phyloP scores from a whole-genome alignment of 64 coral and sea anemone genomes.

The Astreopora myriophthalma region DNA sequence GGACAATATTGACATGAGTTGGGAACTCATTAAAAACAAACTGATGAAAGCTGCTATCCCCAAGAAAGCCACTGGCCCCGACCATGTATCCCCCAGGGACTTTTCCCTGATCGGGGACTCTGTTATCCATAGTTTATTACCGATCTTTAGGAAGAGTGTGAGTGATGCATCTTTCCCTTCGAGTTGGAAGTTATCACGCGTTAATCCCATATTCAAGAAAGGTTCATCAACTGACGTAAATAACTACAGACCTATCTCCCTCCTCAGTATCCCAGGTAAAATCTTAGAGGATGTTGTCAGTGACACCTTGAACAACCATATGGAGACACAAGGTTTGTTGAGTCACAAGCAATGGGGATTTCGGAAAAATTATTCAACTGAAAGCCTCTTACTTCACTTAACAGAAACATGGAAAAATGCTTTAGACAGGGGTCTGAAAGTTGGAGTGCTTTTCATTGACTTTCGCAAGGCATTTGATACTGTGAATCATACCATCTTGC shows the following conservation, averaged over 20 bases:
- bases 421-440: neutral
- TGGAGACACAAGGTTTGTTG: slow-evolving; percentile 1
- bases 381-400: neutral
- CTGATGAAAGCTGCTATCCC: slow-evolving; percentile 46
- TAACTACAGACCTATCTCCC: slow-evolving; percentile 18
- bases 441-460: slow-evolving; percentile 22
- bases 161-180: slow-evolving; percentile 1
- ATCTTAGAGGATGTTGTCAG: slow-evolving; percentile 19
- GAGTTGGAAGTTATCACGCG: slow-evolving; percentile 28
- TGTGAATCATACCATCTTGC: slow-evolving; percentile 10
- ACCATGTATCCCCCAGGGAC: neutral
- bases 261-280: slow-evolving; percentile 21
- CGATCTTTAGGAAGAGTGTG: slow-evolving; percentile 27
- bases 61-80: slow-evolving; percentile 23
- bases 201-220: slow-evolving; percentile 31
- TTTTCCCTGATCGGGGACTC: slow-evolving; percentile 19
- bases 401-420: slow-evolving; percentile 26
- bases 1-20: neutral
- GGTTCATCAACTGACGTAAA: slow-evolving; percentile 18
- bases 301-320: slow-evolving; percentile 22
- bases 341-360: slow-evolving; percentile 44
- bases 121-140: slow-evolving; percentile 23
- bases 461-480: slow-evolving; percentile 12
- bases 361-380: neutral
- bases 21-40: slow-evolving; percentile 14